Evolutionary conservation across 2,888 invertebrate genomes (phyloP), one percentile per base, ranked within the genome.

Genomic region (Meganola albula): DNA sequence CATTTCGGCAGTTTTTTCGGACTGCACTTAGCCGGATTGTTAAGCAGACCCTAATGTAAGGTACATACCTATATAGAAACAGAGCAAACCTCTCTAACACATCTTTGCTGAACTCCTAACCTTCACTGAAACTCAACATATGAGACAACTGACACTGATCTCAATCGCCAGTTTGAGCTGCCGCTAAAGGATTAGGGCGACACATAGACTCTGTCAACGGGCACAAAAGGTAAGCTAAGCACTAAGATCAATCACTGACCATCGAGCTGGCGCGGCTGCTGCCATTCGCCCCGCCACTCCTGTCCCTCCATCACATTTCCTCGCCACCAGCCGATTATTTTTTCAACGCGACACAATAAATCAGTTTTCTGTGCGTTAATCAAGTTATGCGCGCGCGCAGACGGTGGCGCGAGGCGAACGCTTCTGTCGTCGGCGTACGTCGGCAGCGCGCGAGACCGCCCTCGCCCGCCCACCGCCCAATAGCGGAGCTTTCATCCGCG

Each of bases 351-450:
- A 75, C 80, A 65, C 77, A 58, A 84, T 85, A 84, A 85, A 85
- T 84, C 83, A 82, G 78, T 82, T 77, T 77, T 69, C 71, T 73
- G 64, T 63, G 59, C 67, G 74, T 76, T 78, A 76, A 80, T 79
- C 78, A 71, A 61, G 59, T 43, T 53, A 50, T 63, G 44, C 53
- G 75, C 71, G 75, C 76, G 77, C 71, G 76, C 76, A 65, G 64
- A 57, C 66, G 54, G 62, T 45, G 73, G 83, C 83, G 84, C 80
- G 80, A 85, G 76, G 57, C 54, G 75, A 84, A 53, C 77, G 92
- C 93, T 45, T 92, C 92, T 46, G 95, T 95, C 58, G 95, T 95
- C 46, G 92, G 93, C 53, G 93, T 91, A 83, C 92, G 93, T 47
- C 64, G 62, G 40, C 65, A 53, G 51, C 35, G 28, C n/a, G 33